phyloP scores from a whole-genome alignment of 1,140 invertebrate genomes.

The Drosophila kepulauana region DNA sequence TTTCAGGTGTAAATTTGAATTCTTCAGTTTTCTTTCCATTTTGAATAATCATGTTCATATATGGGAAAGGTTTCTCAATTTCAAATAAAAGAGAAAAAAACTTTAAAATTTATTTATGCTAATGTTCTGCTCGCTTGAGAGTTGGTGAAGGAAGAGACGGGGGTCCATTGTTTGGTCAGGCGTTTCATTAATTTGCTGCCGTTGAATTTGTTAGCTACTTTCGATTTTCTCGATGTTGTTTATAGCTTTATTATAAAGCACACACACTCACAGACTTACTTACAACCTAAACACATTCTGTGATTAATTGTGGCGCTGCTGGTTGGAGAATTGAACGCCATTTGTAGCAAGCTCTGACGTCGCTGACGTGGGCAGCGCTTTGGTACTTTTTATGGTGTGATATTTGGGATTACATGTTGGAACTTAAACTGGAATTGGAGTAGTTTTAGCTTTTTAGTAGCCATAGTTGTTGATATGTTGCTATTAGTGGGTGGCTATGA shows the following conservation, averaged over 20 bases:
- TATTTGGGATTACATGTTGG: constrained; percentile 31
- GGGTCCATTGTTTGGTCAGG: constrained; percentile 41
- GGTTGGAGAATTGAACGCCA: constrained; percentile 13
- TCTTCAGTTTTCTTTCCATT: constrained; percentile 36
- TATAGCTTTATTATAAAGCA: constrained; percentile 36
- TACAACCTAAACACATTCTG: constrained; percentile 8
- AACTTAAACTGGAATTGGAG: constrained; percentile 25
- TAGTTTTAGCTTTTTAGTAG: neutral
- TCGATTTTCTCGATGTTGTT: constrained; percentile 65
- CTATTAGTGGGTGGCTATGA: constrained; percentile 25
- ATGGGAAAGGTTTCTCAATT: constrained; percentile 20
- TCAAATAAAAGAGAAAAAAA: neutral
- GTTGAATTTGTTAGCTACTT: constrained; percentile 68
- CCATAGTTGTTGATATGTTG: neutral
- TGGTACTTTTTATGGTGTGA: constrained; percentile 26
- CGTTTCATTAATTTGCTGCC: constrained; percentile 65
- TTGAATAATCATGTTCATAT: constrained; percentile 57
- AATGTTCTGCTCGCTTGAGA: constrained; percentile 44
- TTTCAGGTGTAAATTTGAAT: constrained; percentile 34
- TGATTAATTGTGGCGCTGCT: constrained; percentile 44
- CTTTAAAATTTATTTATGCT: constrained; percentile 66
- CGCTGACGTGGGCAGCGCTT: constrained; percentile 31
- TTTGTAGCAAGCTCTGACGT: constrained; percentile 10
- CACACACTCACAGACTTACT: constrained; percentile 1
- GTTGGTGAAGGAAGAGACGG: neutral